Evolutionary conservation across 2,113 vertebrate genomes (phyloP), one percentile per base, ranked within the genome.

Genomic region (Takifugu bimaculatus): DNA sequence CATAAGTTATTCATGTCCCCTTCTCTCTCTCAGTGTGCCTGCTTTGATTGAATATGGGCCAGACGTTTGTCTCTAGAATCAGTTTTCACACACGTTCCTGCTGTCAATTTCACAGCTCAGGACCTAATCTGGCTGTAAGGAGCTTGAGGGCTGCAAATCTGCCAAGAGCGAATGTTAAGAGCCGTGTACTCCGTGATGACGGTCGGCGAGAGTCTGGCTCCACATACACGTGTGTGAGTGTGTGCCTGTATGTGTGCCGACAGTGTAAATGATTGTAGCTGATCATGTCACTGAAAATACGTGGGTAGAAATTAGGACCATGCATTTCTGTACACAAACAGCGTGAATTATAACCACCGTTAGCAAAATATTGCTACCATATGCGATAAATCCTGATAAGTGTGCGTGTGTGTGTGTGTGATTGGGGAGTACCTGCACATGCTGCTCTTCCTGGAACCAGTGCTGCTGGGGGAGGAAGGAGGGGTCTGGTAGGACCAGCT

Each of bases 401-500:
- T 29, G 29, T 29, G 29, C 5, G 29, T 29, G 29, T 29, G 29
- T 35, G 32, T 2, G 4, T 6, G 54, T 57, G 42, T 27, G 29
- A 26, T 25, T 54, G 5, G 32, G n/a, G 25, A 10, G 53, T 5
- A 97, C 96, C 97, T 98, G 94, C 96, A 98, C 94, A 98, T 94
- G 89, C 96, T 99, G 88, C 95, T 96, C 84, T 99, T 99, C 44
- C 95, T 93, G 69, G 97, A 99, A 60, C 93, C 88, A 6, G 93
- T 91, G 82, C 94, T 98, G 87, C 94, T 95, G 52, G 97, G 97
- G 0, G 97, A 99, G 0, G 97, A 98, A 0, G 97, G 97, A 0
- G 97, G 97, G 0, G 97, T 99, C 89, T 99, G 97, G 86, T 99
- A 99, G 26, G 96, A 96, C 97, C 97, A 99, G 84, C 92, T 96